phyloP scores from a whole-genome alignment of 2,113 vertebrate genomes.

The Sceloporus undulatus region DNA sequence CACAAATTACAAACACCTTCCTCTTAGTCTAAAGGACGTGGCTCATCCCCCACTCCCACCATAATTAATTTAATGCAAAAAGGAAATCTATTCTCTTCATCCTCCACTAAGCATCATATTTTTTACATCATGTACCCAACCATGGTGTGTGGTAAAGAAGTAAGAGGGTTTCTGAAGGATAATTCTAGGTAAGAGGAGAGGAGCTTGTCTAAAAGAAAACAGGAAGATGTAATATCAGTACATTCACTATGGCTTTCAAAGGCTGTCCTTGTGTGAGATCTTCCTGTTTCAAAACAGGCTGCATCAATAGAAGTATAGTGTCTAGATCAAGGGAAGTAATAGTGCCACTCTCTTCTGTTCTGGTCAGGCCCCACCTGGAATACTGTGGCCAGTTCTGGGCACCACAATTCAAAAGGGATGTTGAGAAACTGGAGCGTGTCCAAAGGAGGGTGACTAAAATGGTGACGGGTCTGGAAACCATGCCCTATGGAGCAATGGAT shows the following conservation, averaged over 20 bases:
- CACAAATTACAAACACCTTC: background rate
- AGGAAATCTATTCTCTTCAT: background rate
- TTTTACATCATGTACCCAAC: background rate
- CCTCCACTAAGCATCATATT: background rate
- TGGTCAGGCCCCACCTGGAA: too few species aligned
- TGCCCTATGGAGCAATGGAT: too few species aligned
- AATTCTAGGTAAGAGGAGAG: background rate
- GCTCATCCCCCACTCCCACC: background rate
- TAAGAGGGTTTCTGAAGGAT: background rate
- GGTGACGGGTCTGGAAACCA: too few species aligned
- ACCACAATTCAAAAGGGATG: too few species aligned
- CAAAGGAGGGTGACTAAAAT: too few species aligned
- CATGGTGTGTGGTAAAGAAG: background rate
- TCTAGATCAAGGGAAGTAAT: too few species aligned
- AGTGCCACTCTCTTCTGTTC: too few species aligned
- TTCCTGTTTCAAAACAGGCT: background rate
- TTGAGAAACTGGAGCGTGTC: too few species aligned
- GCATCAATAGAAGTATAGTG: too few species aligned
- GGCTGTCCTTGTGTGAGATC: background rate
- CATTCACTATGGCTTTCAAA: background rate
- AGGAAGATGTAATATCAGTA: background rate
- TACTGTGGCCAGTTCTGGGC: too few species aligned
- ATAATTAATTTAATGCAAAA: background rate
- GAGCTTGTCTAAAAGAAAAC: background rate
- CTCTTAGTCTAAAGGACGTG: background rate